Evolutionary conservation across 2,797 vertebrate species (phyloP).

Genomic region (Micromesistius poutassou): DNA sequence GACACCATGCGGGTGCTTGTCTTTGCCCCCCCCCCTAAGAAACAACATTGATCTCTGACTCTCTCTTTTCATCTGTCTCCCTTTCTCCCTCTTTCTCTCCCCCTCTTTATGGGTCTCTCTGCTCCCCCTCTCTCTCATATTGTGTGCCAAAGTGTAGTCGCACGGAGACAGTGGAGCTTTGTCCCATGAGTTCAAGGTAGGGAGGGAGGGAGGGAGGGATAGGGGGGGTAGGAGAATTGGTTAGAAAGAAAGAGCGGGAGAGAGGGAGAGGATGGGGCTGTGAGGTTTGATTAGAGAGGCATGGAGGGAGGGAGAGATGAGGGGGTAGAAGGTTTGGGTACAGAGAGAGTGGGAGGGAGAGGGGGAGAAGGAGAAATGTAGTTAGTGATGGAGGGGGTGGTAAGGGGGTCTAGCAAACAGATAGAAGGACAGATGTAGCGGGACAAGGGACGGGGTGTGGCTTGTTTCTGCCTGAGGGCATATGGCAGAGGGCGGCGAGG

Average conservation of each 20-base stretch:
- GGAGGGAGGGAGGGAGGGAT: conserved; percentile 18
- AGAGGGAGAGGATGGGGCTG: conserved; percentile 11
- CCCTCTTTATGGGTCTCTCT: conserved; percentile 23
- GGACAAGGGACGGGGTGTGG: conserved; percentile 42
- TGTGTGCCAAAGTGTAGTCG: conserved; percentile 49
- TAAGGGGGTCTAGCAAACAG: background rate
- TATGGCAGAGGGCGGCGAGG: conserved; percentile 35
- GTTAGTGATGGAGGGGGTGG: background rate
- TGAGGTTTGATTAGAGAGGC: conserved; percentile 31
- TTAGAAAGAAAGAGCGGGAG: conserved; percentile 15
- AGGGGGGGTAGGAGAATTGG: conserved; percentile 10
- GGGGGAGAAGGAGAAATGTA: background rate
- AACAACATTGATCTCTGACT: conserved; percentile 19
- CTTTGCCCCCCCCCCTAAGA: background rate
- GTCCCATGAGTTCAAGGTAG: conserved; percentile 52
- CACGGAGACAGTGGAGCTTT: conserved; percentile 62
- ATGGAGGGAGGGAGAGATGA: conserved; percentile 38
- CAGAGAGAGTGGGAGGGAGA: background rate
- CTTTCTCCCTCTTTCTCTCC: conserved; percentile 41
- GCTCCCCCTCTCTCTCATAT: conserved; percentile 41
- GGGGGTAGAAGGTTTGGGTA: background rate
- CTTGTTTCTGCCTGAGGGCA: conserved; percentile 39
- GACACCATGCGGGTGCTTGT: conserved; percentile 19
- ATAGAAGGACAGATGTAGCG: background rate
- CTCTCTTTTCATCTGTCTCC: conserved; percentile 29